Base-by-base conservation (phyloP, 2,888 invertebrate species). In the Tubulanus polymorphus region DNA sequence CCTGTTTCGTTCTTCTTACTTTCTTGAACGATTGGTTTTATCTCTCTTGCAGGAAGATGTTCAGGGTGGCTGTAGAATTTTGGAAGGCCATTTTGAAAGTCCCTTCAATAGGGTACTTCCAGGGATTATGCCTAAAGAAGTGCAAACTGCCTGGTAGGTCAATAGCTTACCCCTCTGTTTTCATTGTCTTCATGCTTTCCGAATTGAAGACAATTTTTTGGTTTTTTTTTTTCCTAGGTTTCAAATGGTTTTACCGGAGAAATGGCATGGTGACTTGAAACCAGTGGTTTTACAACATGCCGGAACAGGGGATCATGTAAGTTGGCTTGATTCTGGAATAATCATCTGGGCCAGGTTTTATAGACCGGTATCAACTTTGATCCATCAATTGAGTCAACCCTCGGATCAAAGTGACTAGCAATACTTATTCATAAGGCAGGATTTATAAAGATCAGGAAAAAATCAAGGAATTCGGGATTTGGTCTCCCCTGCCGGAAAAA, bases 231-330 rank as follows among this genome's bases (percentile, higher is more conserved):
- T 15, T 59, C 53, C 20, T 56, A 79, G 78, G 56, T 80, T 80
- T 65, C 79, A 81, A 65, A 84, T 90, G 59, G 73, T 95, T 32
- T 74, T 95, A 63, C 95, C 95, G 0, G 81, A 85, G 28, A 85
- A 86, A 66, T 95, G 94, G 93, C 79, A 76, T 52, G 83, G 83
- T 12, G 84, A 55, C 82, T 53, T 66, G 27, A 70, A 71, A 55
- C 81, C 82, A 20, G 84, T 96, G 35, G 95, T 95, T 77, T 84
- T 99, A 62, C 96, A 97, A 75, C 83, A 97, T 63, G 96, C 97
- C 28, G 96, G 96, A 29, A 99, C 99, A 41, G 99, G 97, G 46
- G 97, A 99, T 57, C 97, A 99, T 84, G 93, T 93, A 83, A 83
- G 86, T 81, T 25, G 15, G 32, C 30, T 48, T 5, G 26, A 18